phyloP scores from a whole-genome alignment of 2,888 invertebrate genomes.

The Serrognathus titanus region DNA sequence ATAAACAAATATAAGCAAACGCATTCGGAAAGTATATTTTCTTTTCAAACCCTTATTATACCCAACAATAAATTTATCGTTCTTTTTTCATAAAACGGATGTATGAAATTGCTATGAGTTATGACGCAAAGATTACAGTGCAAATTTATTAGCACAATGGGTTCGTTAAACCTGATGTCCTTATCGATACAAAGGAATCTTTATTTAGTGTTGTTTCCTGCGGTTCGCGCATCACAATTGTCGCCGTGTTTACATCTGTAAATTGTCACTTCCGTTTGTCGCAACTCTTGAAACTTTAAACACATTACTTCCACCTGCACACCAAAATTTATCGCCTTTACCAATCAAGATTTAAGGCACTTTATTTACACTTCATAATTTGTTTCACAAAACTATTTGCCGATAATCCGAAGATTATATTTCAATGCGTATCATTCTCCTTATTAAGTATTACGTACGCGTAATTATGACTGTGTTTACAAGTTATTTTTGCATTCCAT shows the following conservation, averaged over 20 bases:
- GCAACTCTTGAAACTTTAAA: constrained; percentile 3
- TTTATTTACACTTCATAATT: too few relatives aligned
- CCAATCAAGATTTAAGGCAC: constrained; percentile 8
- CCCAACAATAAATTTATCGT: too few relatives aligned
- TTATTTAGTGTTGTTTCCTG: constrained; percentile 16
- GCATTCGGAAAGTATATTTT: too few relatives aligned
- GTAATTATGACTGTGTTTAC: too few relatives aligned
- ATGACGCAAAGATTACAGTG: constrained; percentile 5
- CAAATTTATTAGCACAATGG: constrained; percentile 11
- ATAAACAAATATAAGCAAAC: too few relatives aligned
- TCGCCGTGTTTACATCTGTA: constrained; percentile 39
- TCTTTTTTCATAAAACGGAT: background rate
- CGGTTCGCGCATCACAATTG: constrained; percentile 25
- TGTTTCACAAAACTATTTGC: too few relatives aligned
- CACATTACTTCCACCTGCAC: constrained; percentile 2
- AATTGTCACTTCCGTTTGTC: constrained; percentile 32
- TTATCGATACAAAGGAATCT: constrained; percentile 12
- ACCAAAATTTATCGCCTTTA: background rate
- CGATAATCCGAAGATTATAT: too few relatives aligned
- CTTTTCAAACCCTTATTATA: too few relatives aligned
- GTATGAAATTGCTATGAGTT: constrained; percentile 1
- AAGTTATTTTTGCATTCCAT: too few relatives aligned
- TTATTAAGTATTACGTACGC: too few relatives aligned
- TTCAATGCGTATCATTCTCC: too few relatives aligned
- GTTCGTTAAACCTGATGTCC: constrained; percentile 18